phyloP scores from a whole-genome alignment of 1,140 invertebrate species.

The Apis cerana region DNA sequence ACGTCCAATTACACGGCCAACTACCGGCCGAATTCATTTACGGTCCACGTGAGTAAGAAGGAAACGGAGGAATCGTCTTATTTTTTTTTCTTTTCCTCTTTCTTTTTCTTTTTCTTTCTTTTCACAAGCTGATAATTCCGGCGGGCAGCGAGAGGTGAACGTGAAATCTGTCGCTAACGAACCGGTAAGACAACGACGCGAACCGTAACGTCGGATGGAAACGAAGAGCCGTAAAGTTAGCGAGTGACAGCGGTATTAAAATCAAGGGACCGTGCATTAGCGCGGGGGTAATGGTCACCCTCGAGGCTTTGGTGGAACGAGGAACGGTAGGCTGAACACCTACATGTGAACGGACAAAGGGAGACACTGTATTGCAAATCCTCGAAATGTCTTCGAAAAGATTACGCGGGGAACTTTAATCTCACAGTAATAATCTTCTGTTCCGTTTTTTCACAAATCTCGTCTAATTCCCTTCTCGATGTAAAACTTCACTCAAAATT shows the following conservation, averaged over 20 bases:
- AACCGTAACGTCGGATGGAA: constrained; percentile 68
- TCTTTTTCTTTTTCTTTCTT: not conserved
- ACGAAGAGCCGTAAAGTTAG: constrained; percentile 70
- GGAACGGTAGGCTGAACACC: constrained; percentile 15
- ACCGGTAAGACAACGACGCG: constrained; percentile 65
- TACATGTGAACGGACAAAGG: not conserved
- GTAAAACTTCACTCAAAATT: too few relatives aligned
- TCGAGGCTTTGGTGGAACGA: constrained; percentile 23
- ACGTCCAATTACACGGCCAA: constrained; percentile 39
- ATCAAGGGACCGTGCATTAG: constrained; percentile 68
- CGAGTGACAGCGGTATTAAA: constrained; percentile 67
- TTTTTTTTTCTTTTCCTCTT: constrained; percentile 2
- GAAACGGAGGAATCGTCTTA: not conserved
- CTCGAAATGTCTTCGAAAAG: too few relatives aligned
- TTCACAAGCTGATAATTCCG: constrained; percentile 35
- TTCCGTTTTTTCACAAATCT: too few relatives aligned
- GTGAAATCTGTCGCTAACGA: constrained; percentile 75
- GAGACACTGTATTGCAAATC: constrained; percentile 21
- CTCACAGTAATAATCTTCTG: too few relatives aligned
- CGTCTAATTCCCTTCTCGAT: too few relatives aligned
- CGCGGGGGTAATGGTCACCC: constrained; percentile 62
- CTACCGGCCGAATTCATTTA: constrained; percentile 33
- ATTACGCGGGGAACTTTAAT: too few relatives aligned
- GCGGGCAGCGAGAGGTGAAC: constrained; percentile 46
- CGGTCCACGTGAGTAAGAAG: constrained; percentile 16